Conservation (phyloP, 2,888 invertebrate species). For the Drosophila rubida region DNA sequence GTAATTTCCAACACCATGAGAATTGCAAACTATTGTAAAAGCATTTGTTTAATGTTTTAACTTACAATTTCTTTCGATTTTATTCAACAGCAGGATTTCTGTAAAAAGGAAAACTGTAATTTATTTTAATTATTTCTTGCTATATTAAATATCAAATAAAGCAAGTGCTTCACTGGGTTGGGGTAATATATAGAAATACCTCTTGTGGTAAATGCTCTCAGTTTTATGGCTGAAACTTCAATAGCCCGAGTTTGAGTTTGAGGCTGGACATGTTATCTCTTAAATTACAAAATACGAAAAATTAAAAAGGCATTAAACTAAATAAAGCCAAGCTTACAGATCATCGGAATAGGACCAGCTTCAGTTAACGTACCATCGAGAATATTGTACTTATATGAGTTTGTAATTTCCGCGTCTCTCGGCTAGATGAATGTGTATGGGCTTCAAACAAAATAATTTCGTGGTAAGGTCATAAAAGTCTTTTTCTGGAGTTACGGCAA, state of each 20-base stretch:
- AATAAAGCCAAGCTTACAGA: not conserved
- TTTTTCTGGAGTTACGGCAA: constrained; percentile 32
- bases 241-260: too few species aligned
- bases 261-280: too few species aligned
- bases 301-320: too few species aligned
- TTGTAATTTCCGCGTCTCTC: not conserved
- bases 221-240: too few species aligned
- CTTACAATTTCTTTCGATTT: not conserved
- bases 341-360: too few species aligned
- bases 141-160: too few species aligned
- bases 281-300: too few species aligned
- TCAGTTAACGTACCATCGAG: not conserved
- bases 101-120: too few species aligned
- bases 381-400: not conserved
- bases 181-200: too few species aligned
- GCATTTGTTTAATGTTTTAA: not conserved
- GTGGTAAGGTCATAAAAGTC: constrained; percentile 53
- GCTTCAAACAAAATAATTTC: constrained; percentile 56
- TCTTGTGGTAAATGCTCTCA: too few species aligned
- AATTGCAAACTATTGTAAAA: not conserved
- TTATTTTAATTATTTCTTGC: too few species aligned
- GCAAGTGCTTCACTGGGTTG: too few species aligned
- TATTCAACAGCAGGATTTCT: not conserved
- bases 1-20: not conserved
- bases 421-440: constrained; percentile 36